phyloP scores from a whole-genome alignment of 2,113 vertebrate species.

The Vulpes vulpes region DNA sequence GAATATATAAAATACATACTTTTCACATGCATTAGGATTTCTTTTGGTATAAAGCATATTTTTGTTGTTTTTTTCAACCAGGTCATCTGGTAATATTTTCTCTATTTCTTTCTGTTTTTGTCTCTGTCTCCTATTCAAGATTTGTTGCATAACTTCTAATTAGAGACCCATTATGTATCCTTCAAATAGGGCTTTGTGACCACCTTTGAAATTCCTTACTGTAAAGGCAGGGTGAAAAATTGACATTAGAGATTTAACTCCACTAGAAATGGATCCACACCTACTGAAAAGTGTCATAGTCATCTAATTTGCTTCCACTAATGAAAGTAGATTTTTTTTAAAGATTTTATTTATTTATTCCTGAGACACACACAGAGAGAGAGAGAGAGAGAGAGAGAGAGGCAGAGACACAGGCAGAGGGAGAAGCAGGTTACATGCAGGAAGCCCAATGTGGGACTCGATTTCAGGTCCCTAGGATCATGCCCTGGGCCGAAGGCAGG shows the following conservation, averaged over 20 bases:
- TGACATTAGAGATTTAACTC: not conserved
- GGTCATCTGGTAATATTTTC: not conserved
- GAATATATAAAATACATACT: not conserved
- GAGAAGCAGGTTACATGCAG: too few species aligned
- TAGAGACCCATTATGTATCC: not conserved
- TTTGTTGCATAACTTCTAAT: not conserved
- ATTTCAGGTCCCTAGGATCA: too few species aligned
- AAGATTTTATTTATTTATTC: not conserved
- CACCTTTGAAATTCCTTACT: not conserved
- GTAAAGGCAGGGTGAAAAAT: not conserved
- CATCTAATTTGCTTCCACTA: not conserved
- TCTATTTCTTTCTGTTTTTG: not conserved
- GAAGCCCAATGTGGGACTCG: too few species aligned
- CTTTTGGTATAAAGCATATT: not conserved
- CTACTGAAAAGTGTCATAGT: not conserved
- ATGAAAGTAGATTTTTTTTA: not conserved
- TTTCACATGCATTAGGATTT: not conserved
- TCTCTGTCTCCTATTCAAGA: not conserved
- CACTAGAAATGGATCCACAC: not conserved
- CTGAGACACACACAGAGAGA: too few species aligned
- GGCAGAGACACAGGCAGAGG: too few species aligned
- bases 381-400: too few species aligned
- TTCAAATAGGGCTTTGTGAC: not conserved
- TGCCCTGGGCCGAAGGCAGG: too few species aligned
- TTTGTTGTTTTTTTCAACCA: not conserved